These are phyloP conservation scores for Phytoseiulus persimilis DNA, from an alignment of 2,888 invertebrate species.

Conservation along the genomic window DNA sequence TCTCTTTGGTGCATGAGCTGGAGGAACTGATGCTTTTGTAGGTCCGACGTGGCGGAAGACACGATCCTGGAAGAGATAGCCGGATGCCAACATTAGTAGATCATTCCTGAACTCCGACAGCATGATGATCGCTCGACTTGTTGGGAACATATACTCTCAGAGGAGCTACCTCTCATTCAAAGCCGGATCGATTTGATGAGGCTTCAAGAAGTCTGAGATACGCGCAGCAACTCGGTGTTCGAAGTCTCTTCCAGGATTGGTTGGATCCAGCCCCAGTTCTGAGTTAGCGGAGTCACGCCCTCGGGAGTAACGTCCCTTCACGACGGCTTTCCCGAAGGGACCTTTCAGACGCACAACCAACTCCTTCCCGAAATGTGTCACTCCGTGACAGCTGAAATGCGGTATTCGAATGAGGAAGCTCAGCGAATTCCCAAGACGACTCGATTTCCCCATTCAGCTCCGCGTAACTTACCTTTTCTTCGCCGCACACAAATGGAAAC, in stretches of 20 bases:
- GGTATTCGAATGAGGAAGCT: neutral
- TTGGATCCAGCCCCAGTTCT: neutral
- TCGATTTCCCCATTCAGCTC: too few relatives aligned
- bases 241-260: neutral
- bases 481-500: constrained; percentile 14
- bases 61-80: too few relatives aligned
- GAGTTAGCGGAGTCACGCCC: neutral
- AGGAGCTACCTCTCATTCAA: neutral
- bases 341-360: neutral
- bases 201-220: neutral
- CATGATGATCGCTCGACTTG: too few relatives aligned
- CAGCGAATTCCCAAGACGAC: too few relatives aligned
- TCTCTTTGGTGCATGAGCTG: constrained; percentile 9
- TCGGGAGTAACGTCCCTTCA: neutral
- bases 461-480: neutral
- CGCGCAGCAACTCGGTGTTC: neutral
- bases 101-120: too few relatives aligned
- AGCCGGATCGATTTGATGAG: neutral
- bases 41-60: neutral
- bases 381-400: neutral
- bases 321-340: constrained; percentile 21
- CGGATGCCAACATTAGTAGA: too few relatives aligned
- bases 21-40: neutral
- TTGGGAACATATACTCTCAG: too few relatives aligned
- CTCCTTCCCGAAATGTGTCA: constrained; percentile 6